These are phyloP conservation scores for Proteles cristata DNA, from an alignment of 2,113 vertebrate species.

Conservation along the genomic window DNA sequence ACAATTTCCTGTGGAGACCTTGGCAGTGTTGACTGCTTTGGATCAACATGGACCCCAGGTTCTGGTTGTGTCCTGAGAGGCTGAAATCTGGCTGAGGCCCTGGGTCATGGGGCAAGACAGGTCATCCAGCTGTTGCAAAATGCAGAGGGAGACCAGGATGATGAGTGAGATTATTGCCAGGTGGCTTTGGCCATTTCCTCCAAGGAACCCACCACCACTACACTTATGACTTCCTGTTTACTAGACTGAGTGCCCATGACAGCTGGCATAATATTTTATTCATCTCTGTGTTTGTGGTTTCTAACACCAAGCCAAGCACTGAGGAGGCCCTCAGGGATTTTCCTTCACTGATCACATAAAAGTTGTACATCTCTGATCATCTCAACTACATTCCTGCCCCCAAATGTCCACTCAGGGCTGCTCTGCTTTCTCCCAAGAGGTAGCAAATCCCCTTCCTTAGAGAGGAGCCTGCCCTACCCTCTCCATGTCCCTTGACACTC, in stretches of 20 bases:
- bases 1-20: constrained; percentile 90
- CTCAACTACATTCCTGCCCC: background rate
- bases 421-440: background rate
- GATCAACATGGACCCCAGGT: constrained; percentile 74
- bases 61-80: constrained; percentile 66
- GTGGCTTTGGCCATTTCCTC: background rate
- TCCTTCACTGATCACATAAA: background rate
- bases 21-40: constrained; percentile 86
- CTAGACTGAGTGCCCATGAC: background rate
- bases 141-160: no score
- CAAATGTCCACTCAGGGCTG: fast-evolving
- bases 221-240: background rate
- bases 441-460: background rate
- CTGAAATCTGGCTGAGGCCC: constrained; percentile 81
- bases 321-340: background rate
- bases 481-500: background rate
- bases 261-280: background rate
- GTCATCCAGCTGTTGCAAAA: background rate
- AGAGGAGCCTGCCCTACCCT: background rate
- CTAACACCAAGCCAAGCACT: background rate
- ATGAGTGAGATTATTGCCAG: no score
- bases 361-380: background rate
- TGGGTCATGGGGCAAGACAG: background rate
- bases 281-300: background rate
- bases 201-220: background rate